Evolutionary conservation across 2,888 invertebrate species (phyloP), one percentile per base, ranked within the genome.

Genomic region (Hybos culiciformis): DNA sequence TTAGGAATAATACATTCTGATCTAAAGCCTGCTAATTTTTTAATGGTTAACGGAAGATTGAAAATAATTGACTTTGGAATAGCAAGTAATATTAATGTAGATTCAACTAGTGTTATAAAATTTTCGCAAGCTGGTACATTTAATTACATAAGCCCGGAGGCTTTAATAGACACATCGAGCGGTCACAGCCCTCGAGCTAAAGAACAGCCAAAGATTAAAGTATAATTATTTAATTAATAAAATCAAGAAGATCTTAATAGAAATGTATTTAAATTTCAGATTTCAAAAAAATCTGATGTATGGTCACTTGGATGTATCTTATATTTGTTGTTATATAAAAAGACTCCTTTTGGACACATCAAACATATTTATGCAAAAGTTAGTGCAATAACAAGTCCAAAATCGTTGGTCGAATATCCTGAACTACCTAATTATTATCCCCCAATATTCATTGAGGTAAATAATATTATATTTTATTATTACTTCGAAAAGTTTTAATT

Each of bases 21-120:
- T 67, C 68, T 97, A 52, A 97, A 97, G 64, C 97, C 97, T 1
- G 91, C 91, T 0, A 97, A 97, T 68, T 98, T 97, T 66, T 71
- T 97, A 33, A 71, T 91, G 58, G 85, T 88, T 6, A 76, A 79
- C 48, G 87, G 85, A 3, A 75, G 81, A 34, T 66, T 97, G 43
- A 97, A 97, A 70, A 70, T 97, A 45, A 98, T 97, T 51, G 97
- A 97, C 70, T 97, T 97, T 70, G 97, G 96, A 42, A 93, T 97
- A 57, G 87, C 96, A 38, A 85, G 88, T 37, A 79, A 82, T 41
- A 76, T 96, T 51, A 82, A 85, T 53, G 73, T 75, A 44, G 92
- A 96, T 63, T 83, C 82, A 62, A 96, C 94, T 1, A 87, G 86
- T 56, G 84, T 93, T 44, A 74, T 85, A 41, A 87, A 86, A 62